phyloP scores from a whole-genome alignment of 1,140 invertebrate species.

The Antheraea pernyi region DNA sequence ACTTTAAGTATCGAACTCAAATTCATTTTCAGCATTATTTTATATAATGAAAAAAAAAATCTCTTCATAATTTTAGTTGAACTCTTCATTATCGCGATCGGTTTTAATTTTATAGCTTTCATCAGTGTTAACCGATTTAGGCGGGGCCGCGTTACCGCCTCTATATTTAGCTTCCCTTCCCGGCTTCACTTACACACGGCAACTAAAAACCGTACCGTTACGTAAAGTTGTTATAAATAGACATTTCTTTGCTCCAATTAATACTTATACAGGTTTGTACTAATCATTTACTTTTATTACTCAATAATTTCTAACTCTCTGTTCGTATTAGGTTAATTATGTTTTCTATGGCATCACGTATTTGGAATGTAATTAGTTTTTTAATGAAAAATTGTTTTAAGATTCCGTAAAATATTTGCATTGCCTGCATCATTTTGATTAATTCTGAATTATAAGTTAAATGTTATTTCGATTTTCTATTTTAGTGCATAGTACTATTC shows the following conservation, averaged over 20 bases:
- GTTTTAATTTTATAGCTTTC: conserved; percentile 19
- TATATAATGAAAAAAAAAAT: neutral
- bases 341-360: neutral
- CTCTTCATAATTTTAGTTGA: neutral
- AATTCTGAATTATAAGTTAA: too few species aligned
- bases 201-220: conserved; percentile 33
- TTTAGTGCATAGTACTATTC: too few species aligned
- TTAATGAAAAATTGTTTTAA: too few species aligned
- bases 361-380: neutral
- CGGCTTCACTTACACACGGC: conserved; percentile 39
- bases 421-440: too few species aligned
- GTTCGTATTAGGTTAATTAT: neutral
- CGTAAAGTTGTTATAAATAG: conserved; percentile 47
- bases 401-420: too few species aligned
- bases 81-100: neutral
- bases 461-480: too few species aligned
- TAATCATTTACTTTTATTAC: neutral
- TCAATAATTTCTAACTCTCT: neutral
- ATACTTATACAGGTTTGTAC: neutral
- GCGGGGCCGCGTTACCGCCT: conserved; percentile 33
- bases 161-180: conserved; percentile 51
- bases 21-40: too few species aligned
- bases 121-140: conserved; percentile 43
- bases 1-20: neutral
- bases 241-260: conserved; percentile 30